Evolutionary conservation across 2,113 vertebrate genomes (phyloP), one percentile per base, ranked within the genome.

Genomic region (Solenodon paradoxus): DNA sequence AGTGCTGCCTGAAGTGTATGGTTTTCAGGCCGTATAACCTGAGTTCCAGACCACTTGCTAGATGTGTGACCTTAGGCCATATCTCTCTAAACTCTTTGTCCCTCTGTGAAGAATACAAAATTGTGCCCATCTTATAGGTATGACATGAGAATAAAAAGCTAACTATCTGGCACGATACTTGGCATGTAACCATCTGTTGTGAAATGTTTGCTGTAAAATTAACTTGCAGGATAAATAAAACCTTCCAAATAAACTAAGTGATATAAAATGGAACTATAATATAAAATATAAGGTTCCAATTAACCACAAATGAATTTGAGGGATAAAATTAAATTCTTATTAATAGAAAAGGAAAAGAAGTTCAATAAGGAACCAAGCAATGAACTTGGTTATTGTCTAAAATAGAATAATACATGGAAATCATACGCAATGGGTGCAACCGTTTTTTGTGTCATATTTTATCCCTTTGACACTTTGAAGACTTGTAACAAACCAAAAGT

Each of bases 361-460:
- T 83, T 74, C 71, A 94, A 92, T 88, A n/a, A 96, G 93, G 75
- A 95, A 63, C 30, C 30, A 92, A 47, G 74, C 30, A 51, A 93
- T 82, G 90, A 88, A 75, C 94, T 93, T 92, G 42, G 64, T 82
- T 96, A 95, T 93, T 97, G 87, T 97, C 87, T 92, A 61, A 92
- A 96, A 57, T 35, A 95, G 79, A 96, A 96, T 96, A 96, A 97
- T 97, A 95, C 95, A 64, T 74, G 96, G 97, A 97, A 97, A 96
- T 92, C 95, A 72, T 84, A 85, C 88, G 83, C 75, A 77, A 3
- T 78, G 92, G 94, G 89, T 84, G 55, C 86, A 74, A 90, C 79
- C 13, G 9, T 88, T 79, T 61, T 96, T 91, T 95, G 80, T 78
- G 92, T 89, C 45, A 86, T 38, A 78, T 68, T 92, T 79, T 61